These are phyloP conservation scores for Odontamblyopus rebecca DNA, from an alignment of 2,797 vertebrate species.

Conservation along the genomic window DNA sequence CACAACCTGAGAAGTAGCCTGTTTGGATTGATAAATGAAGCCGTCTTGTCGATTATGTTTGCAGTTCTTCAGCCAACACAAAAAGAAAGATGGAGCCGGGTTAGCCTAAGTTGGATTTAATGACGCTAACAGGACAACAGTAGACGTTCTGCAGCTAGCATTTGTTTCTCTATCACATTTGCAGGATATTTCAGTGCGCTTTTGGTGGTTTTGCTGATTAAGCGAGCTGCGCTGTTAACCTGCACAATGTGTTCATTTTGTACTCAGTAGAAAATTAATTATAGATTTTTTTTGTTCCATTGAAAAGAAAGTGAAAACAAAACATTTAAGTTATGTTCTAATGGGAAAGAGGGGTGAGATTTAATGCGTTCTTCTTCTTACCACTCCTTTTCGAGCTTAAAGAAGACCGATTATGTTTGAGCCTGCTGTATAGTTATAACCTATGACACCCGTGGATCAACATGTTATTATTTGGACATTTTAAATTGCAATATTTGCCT, in stretches of 20 bases:
- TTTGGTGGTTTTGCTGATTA: neutral
- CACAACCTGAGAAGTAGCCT: constrained; percentile 6
- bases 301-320: too few species aligned
- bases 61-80: constrained; percentile 9
- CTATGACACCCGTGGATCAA: too few species aligned
- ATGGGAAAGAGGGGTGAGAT: too few species aligned
- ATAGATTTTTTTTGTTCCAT: too few species aligned
- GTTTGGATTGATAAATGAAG: constrained; percentile 9
- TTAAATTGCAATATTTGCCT: too few species aligned
- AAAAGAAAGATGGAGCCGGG: neutral
- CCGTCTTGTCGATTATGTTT: constrained; percentile 2
- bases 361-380: too few species aligned
- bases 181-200: neutral
- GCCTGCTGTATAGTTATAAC: too few species aligned
- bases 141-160: neutral
- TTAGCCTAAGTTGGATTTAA: constrained; percentile 1
- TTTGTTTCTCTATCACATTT: neutral
- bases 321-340: too few species aligned
- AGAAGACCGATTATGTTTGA: too few species aligned
- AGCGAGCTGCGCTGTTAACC: neutral
- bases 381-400: too few species aligned
- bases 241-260: neutral
- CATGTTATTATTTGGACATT: too few species aligned
- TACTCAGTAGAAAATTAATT: too few species aligned
- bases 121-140: neutral